Base-by-base conservation (phyloP, 2,113 vertebrate genomes). In the Collichthys lucidus region DNA sequence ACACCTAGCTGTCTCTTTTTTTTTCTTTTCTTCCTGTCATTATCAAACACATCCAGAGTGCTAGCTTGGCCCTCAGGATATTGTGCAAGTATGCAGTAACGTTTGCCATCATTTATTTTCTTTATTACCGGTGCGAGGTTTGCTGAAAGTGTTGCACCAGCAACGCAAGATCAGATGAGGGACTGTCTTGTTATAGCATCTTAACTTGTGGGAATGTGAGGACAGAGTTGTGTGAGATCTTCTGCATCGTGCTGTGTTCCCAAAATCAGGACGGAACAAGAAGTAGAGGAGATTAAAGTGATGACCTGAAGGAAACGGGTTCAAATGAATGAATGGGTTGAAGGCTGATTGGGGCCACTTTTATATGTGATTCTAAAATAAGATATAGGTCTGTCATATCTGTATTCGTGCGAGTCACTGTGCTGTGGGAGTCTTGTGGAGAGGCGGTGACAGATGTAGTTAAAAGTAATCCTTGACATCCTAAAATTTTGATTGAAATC, bases 1-100 rank as follows among this genome's bases (percentile, higher is more conserved):
- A 82, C 88, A 87, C 84, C 87, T 88, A 19, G 52, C 80, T 76
- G 87, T 88, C 73, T 82, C 74, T 82, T 85, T 72, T 60, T n/a
- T 55, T 60, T 57, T 83, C 74, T 82, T 85, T 72, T 61, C 62
- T 60, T 57, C 66, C 55, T 52, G 85, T 85, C 80, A 74, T 77
- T 78, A 90, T 92, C 86, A 86, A 89, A 87, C 88, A 81, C 84
- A 70, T 89, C 75, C 88, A 87, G 74, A 80, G 85, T 80, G 87
- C 74, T 44, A 66, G 40, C 59, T 62, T 10, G 69, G 82, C 71
- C 78, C 77, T 46, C 26, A 72, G 82, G 79, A 84, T 81, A 22
- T 60, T 66, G 49, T 64, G 47, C 52, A 42, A 20, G 65, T 59
- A 50, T 55, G 53, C 69, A 65, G 72, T 11, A 46, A 24, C 57